Evolutionary conservation across 2,113 vertebrate species (phyloP), one percentile per base, ranked within the genome.

Genomic region (Chiloscyllium plagiosum): DNA sequence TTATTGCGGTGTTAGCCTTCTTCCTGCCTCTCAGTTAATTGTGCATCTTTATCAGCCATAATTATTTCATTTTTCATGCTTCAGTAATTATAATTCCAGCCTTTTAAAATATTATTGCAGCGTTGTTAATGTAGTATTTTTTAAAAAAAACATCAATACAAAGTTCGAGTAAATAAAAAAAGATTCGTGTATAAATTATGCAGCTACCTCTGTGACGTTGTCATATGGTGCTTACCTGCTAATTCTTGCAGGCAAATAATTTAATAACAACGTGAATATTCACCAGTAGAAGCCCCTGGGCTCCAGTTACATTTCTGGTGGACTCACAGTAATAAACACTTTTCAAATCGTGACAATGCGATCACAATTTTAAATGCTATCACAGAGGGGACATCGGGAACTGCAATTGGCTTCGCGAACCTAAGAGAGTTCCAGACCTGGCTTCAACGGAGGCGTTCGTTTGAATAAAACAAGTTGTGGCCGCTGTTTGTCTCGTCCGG

Each of bases 21-120:
- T 95, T 95, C 94, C 94, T 95, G 68, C 80, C 42, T 72, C 69
- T 33, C 94, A 76, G 24, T 95, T 95, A 70, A 95, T 76, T 72
- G 69, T 72, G 56, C 22, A 50, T 8, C 17, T 95, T 72, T 95
- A 95, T 95, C 94, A 70, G 94, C 66, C 17, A 76, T 52, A 95
- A 72, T 95, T 95, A 72, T 72, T 95, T 33, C 29, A 42, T 13
- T 95, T 95, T 47, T 72, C 6, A 76, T 52, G 47, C 52, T 10
- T 42, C 26, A 24, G 42, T 5, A 4, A 47, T 95, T 72, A 72
- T 72, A 15, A 95, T 52, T 95, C 66, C n/a, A 26, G 47, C 29
- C 42, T 20, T 93, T 93, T 66, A 7, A 93, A 92, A 37, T 37
- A 33, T 7, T 22, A 37, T 22, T 65, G 56, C 89, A 66, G 89